A percentile compares a stretch with the other conserved stretches of the same genome.
phyloP scores from a whole-genome alignment of 2,888 invertebrate species.

The Gasteruption jaculator region DNA sequence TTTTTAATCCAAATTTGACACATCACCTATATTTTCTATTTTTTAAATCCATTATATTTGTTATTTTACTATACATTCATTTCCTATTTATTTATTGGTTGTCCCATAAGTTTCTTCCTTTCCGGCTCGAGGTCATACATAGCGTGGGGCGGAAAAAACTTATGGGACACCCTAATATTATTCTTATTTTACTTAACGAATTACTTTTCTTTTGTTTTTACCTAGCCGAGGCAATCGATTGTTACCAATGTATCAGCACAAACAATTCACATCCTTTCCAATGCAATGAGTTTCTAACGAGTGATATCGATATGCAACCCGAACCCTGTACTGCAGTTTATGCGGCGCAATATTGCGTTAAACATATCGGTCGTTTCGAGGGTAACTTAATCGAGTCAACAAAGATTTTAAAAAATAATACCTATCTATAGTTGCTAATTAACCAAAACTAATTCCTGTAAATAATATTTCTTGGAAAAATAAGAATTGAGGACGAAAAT shows the following conservation, averaged over 20 bases:
- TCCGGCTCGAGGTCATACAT: no score
- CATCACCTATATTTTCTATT: slow-evolving; percentile 13
- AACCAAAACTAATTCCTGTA: no score
- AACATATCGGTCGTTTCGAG: slow-evolving; percentile 88
- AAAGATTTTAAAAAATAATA: no score
- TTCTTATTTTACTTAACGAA: no score
- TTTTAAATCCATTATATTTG: slow-evolving; percentile 12
- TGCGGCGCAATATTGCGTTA: slow-evolving; percentile 85
- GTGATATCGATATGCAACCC: slow-evolving; percentile 62
- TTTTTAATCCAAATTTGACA: slow-evolving; percentile 3
- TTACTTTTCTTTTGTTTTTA: slow-evolving; percentile 48
- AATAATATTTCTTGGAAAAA: no score
- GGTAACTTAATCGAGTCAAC: slow-evolving; percentile 55
- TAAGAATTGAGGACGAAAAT: no score
- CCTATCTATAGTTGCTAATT: no score
- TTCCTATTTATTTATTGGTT: no score
- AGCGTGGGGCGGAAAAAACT: no score
- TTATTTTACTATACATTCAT: slow-evolving; percentile 5
- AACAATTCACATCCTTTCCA: slow-evolving; percentile 73
- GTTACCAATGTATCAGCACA: slow-evolving; percentile 87
- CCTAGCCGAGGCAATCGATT: slow-evolving; percentile 65
- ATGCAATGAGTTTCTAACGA: slow-evolving; percentile 75
- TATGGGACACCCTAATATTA: no score
- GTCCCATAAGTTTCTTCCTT: no score
- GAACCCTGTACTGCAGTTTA: slow-evolving; percentile 75